Evolutionary conservation across 2,797 vertebrate species (phyloP).

Genomic region (Onychomys arenicola): DNA sequence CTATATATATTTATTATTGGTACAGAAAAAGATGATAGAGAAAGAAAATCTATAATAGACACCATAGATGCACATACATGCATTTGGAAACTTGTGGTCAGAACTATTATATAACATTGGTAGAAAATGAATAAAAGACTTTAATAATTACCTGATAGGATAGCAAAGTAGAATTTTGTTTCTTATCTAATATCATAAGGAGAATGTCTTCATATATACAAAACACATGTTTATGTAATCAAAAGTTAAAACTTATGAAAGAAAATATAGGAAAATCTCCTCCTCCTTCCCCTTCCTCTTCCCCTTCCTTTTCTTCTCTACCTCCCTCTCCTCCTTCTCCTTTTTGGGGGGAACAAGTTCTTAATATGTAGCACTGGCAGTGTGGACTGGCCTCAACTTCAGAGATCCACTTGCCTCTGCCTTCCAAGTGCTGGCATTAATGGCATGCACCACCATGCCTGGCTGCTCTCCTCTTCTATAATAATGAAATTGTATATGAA

Average conservation of each 20-base stretch:
- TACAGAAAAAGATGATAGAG: neutral
- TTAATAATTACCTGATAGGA: neutral
- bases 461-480: neutral
- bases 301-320: too few species aligned
- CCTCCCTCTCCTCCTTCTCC: too few species aligned
- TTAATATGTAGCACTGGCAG: neutral
- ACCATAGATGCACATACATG: neutral
- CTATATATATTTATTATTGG: neutral
- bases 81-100: neutral
- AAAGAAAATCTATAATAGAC: neutral
- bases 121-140: constrained; percentile 5
- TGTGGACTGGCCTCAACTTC: neutral
- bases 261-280: constrained; percentile 17
- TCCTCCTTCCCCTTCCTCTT: neutral
- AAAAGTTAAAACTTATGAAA: constrained; percentile 52
- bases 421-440: neutral
- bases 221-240: neutral
- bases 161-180: constrained; percentile 35
- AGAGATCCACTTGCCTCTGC: neutral
- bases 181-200: neutral
- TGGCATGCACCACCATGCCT: too few species aligned
- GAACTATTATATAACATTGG: neutral
- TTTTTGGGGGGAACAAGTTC: neutral
- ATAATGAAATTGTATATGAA: neutral
- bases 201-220: constrained; percentile 25